These are phyloP conservation scores for Noctua pronuba DNA, from an alignment of 2,888 invertebrate genomes.

Conservation along the genomic window DNA sequence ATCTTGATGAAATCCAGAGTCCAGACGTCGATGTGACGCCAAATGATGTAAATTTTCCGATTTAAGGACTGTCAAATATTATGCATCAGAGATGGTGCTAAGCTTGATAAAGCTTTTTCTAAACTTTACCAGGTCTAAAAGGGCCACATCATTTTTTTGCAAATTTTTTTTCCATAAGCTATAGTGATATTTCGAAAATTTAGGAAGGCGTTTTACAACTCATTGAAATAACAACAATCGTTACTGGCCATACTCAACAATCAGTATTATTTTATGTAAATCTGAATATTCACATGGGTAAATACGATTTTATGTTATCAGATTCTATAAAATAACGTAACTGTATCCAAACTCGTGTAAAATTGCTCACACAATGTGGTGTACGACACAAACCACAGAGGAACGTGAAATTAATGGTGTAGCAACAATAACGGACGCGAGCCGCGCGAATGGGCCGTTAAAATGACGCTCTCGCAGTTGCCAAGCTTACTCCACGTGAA, in stretches of 20 bases:
- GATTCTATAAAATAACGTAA: conserved; percentile 14
- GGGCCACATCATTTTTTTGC: no score
- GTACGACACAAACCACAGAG: conserved; percentile 14
- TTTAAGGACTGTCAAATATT: neutral
- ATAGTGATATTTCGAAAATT: no score
- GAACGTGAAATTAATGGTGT: conserved; percentile 43
- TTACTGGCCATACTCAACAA: neutral
- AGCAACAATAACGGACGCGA: conserved; percentile 15
- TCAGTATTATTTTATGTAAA: neutral
- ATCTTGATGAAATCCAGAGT: neutral
- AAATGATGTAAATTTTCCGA: neutral
- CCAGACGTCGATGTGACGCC: neutral
- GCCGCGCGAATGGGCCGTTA: conserved; percentile 35
- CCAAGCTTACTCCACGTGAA: neutral
- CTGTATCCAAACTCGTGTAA: conserved; percentile 6
- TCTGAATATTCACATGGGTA: no score
- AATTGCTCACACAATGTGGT: conserved; percentile 27
- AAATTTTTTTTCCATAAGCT: no score
- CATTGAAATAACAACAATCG: no score
- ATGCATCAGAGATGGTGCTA: neutral
- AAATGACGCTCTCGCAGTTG: conserved; percentile 23
- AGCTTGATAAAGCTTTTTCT: neutral
- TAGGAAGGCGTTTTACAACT: no score
- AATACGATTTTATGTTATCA: neutral
- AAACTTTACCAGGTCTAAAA: neutral